phyloP scores from a whole-genome alignment of 2,888 invertebrate genomes.

The Augiades crinisus region DNA sequence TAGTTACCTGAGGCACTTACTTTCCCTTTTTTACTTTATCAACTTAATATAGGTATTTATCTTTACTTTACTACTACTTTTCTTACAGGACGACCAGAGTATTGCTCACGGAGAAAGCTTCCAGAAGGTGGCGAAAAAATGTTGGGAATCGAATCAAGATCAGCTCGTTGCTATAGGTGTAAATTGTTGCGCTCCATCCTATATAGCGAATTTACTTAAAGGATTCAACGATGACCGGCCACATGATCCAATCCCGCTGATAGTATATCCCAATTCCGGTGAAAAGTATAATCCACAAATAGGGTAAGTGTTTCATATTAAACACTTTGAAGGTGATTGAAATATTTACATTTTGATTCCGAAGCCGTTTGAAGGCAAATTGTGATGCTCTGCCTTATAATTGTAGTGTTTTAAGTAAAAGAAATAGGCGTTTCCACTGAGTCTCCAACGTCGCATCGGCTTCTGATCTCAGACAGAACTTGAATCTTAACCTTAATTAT shows the following conservation, averaged over 20 bases:
- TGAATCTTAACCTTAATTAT: too few relatives aligned
- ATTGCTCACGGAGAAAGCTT: conserved; percentile 92
- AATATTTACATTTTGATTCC: too few relatives aligned
- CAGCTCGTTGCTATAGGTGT: conserved; percentile 92
- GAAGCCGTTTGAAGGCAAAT: too few relatives aligned
- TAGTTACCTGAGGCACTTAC: too few relatives aligned
- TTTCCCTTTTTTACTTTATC: too few relatives aligned
- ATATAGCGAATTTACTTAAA: conserved; percentile 60
- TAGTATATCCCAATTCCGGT: conserved; percentile 97
- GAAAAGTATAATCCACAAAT: conserved; percentile 87
- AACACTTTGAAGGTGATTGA: too few relatives aligned
- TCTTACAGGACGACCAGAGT: conserved; percentile 69
- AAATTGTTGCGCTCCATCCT: conserved; percentile 88
- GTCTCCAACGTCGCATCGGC: too few relatives aligned
- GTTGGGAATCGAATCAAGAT: conserved; percentile 86
- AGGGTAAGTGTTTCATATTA: conserved; percentile 84
- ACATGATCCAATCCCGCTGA: conserved; percentile 84
- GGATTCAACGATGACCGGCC: conserved; percentile 76
- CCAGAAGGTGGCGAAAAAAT: conserved; percentile 85
- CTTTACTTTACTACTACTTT: not conserved
- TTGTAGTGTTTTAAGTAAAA: too few relatives aligned
- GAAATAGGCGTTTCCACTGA: too few relatives aligned
- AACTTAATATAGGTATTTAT: too few relatives aligned
- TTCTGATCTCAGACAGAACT: too few relatives aligned
- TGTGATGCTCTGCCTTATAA: too few relatives aligned